Base-by-base conservation (phyloP, 2,888 invertebrate genomes). In the Lasius fuliginosus region DNA sequence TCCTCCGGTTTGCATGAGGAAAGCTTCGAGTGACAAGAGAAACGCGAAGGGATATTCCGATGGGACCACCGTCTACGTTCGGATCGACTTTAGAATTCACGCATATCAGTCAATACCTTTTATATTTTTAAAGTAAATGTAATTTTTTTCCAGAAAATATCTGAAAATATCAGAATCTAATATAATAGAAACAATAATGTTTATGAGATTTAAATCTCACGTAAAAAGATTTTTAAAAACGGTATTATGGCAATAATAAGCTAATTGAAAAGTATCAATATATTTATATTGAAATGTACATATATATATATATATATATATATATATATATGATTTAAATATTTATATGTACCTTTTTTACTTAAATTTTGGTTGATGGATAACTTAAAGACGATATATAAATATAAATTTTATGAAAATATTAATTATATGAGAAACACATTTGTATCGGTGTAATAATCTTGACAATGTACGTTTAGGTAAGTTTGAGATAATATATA, bases 1-100 rank as follows among this genome's bases (percentile, higher is more conserved):
- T 87, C 85, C 88, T 86, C 82, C 84, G 83, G 56, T 74, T 86
- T 85, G 81, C 76, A 68, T 68, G 86, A 86, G 79, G 53, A 65
- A 76, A 40, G 33, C 74, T 60, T 73, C 58, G 42, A 33, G 3
- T 46, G 60, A 60, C 56, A n/a, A 60, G n/a, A 30, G 46, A 49
- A 30, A 9, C n/a, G 56, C 53, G 3, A 27, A 42, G 46, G 12
- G 42, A 1, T 18, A 77, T 81, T 12, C 74, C 75, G 64, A 77
- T 71, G 58, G 71, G 46, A 79, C n/a, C 42, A 60, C 4, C 33
- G 56, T 30, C 64, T 64, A 56, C 42, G 42, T 27, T 58, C 23
- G 42, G 18, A 60, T 58, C 79, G 46, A 71, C 42, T 73, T 73
- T 33, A 46, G 36, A 36, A 60, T 27, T 27, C n/a, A 42, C 18